A percentile compares a stretch with the other conserved stretches of the same genome.
phyloP scores from a whole-genome alignment of 2,888 invertebrate species.

The Drosophila suboccidentalis region DNA sequence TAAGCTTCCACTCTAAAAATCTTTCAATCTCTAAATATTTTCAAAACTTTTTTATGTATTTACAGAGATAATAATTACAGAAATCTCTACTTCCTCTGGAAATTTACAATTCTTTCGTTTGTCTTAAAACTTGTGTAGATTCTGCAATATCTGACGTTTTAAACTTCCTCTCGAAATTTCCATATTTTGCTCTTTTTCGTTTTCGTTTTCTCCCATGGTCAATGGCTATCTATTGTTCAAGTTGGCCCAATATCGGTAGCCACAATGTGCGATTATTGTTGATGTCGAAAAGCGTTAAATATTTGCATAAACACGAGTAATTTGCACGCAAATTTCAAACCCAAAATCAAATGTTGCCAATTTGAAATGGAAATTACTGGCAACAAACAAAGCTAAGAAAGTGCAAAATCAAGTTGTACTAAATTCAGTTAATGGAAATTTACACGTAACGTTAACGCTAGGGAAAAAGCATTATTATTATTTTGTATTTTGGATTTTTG shows the following conservation, averaged over 20 bases:
- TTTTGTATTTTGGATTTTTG: not conserved
- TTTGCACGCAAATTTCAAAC: constrained; percentile 57
- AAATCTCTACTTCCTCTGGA: not conserved
- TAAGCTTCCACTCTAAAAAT: too few relatives aligned
- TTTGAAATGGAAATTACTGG: constrained; percentile 13
- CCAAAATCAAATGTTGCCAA: constrained; percentile 17
- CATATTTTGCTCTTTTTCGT: not conserved
- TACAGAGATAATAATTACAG: too few relatives aligned
- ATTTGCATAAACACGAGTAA: constrained; percentile 63
- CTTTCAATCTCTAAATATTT: too few relatives aligned
- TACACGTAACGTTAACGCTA: constrained; percentile 51
- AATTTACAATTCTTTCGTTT: not conserved
- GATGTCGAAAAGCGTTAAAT: constrained; percentile 30
- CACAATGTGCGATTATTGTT: constrained; percentile 53
- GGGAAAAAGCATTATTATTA: constrained; percentile 26
- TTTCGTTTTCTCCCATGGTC: constrained; percentile 7
- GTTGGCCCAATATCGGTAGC: constrained; percentile 21
- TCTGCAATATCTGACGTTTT: not conserved
- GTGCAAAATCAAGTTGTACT: constrained; percentile 45
- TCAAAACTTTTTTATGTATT: too few relatives aligned
- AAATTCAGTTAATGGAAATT: constrained; percentile 62
- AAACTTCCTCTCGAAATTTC: not conserved
- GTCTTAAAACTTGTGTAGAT: not conserved
- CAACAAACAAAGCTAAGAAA: constrained; percentile 51
- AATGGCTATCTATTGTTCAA: constrained; percentile 37